Conservation (phyloP, 2,113 vertebrate species). For the Herpetotheres cachinnans region DNA sequence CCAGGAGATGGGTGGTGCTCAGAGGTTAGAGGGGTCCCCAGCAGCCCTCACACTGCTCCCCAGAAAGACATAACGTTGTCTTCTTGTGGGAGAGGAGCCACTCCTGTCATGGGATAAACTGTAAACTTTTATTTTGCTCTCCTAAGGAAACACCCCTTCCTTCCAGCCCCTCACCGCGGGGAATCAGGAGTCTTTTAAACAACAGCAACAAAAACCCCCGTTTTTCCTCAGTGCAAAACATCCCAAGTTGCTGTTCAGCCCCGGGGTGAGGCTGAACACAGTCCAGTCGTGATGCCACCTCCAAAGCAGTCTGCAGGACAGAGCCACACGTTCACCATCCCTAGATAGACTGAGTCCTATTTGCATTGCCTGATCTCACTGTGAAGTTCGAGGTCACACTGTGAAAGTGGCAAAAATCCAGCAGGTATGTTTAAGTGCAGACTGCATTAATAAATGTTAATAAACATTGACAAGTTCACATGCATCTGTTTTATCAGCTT, state of each 20-base stretch:
- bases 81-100: not conserved
- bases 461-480: not conserved
- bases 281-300: too few species aligned
- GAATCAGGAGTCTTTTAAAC: not conserved
- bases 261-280: fast-evolving
- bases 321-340: fast-evolving
- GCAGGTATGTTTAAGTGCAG: not conserved
- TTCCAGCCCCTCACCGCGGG: not conserved
- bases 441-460: not conserved
- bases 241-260: not conserved
- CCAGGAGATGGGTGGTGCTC: not conserved
- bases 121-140: not conserved
- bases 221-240: not conserved
- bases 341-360: fast-evolving
- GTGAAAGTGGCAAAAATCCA: not conserved
- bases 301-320: fast-evolving
- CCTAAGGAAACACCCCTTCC: not conserved
- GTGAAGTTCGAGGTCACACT: not conserved
- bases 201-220: too few species aligned
- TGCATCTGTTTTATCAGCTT: not conserved
- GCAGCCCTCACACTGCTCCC: not conserved
- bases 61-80: fast-evolving
- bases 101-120: fast-evolving
- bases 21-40: not conserved
- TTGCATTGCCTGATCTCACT: fast-evolving